Evolutionary conservation across 2,888 invertebrate species (phyloP), one percentile per base, ranked within the genome.

Genomic region (Leptopilina syphax): DNA sequence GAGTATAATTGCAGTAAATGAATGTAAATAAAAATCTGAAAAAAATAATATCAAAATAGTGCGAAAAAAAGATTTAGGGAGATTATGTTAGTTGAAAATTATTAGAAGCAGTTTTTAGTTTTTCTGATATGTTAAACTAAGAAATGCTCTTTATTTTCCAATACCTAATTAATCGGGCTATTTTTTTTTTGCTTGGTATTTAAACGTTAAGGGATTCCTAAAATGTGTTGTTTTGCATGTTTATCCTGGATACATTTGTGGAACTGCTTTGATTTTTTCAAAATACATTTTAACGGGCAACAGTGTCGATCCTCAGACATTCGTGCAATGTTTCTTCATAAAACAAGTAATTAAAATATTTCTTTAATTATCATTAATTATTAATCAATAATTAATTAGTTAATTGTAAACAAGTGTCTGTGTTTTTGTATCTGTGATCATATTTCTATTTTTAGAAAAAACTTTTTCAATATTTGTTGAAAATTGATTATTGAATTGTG

Each of bases 221-320:
- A 82, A 80, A 89, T 85, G 82, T 91, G 91, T 79, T 88, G 88
- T 78, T 87, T 86, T 80, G 91, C 91, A 78, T 87, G 87, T 84
- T 87, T 90, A 82, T 91, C 91, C 86, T 91, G 91, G 85, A 91
- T 90, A 83, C 91, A 91, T 84, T 91, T 91, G 54, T 86, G 85
- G 77, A 85, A 83, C 83, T 83, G 88, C 84, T 87, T 90, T 76
- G 86, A 85, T 73, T 86, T 88, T 86, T 86, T 85, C 82, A 86
- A 84, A 79, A 90, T 84, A 85, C 91, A 91, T 83, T 89, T 88
- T 81, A 84, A 86, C 79, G 91, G 91, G 80, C 91, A 91, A 86
- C 91, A 91, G 80, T 87, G 87, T 80, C 88, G 87, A 84, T 86
- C 83, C 83, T 82, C 79, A 63, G 86, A 89, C 86, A 90, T 90